phyloP scores from a whole-genome alignment of 2,797 vertebrate species.

The Phoeniculus purpureus region DNA sequence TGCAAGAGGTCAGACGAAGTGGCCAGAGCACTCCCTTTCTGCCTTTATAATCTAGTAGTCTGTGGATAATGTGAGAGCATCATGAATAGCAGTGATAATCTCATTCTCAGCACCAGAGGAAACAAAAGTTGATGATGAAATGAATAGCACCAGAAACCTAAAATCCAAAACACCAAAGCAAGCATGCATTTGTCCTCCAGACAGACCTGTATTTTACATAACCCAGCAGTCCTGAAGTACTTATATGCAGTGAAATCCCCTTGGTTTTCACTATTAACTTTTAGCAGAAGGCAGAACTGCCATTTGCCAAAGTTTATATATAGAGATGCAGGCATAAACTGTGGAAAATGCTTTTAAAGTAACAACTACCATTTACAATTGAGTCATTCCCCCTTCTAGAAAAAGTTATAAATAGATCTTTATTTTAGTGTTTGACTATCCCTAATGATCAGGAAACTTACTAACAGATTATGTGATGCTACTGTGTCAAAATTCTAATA shows the following conservation, averaged over 20 bases:
- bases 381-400: neutral
- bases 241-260: neutral
- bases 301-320: neutral
- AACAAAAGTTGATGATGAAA: slow-evolving; percentile 55
- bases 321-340: neutral
- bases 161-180: slow-evolving; percentile 49
- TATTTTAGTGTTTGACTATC: neutral
- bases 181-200: slow-evolving; percentile 47
- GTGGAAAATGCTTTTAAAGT: neutral
- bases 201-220: slow-evolving; percentile 30
- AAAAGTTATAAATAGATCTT: neutral
- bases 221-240: slow-evolving; percentile 2
- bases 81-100: slow-evolving; percentile 62
- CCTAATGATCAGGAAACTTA: neutral
- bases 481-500: neutral
- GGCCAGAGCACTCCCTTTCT: neutral
- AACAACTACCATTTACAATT: neutral
- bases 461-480: neutral
- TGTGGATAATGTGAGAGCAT: slow-evolving; percentile 14
- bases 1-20: neutral
- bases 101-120: slow-evolving; percentile 57
- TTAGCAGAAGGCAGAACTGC: slow-evolving; percentile 1
- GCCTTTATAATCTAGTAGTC: slow-evolving; percentile 34
- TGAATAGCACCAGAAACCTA: slow-evolving; percentile 28
- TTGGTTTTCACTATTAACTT: slow-evolving; percentile 19